phyloP scores from a whole-genome alignment of 2,797 vertebrate genomes.

The Carduelis carduelis region DNA sequence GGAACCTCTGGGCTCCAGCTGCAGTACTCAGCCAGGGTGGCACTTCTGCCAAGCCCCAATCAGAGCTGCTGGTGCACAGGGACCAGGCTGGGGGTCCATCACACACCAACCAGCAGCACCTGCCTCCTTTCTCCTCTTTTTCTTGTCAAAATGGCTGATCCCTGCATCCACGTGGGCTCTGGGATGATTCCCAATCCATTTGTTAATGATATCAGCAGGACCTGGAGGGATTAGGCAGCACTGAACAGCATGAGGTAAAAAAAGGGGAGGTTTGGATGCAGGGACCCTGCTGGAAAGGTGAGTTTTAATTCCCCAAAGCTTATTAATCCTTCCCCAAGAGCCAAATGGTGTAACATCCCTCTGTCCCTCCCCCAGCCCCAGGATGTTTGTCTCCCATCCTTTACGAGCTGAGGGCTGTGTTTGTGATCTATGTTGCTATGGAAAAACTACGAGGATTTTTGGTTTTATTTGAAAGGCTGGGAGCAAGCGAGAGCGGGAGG shows the following conservation, averaged over 20 bases:
- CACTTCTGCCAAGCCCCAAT: not conserved
- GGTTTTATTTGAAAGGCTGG: not conserved
- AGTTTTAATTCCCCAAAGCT: not conserved
- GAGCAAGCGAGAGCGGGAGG: not conserved
- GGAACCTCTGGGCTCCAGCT: not conserved
- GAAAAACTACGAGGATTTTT: slow-evolving; percentile 15
- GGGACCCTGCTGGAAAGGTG: not conserved
- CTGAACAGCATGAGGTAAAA: not conserved
- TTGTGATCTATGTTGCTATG: slow-evolving; percentile 69
- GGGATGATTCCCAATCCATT: not conserved
- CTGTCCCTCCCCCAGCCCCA: not conserved
- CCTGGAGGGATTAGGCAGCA: not conserved
- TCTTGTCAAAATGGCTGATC: not conserved
- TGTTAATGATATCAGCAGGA: not conserved
- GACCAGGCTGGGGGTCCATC: not conserved
- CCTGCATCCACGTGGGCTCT: not conserved
- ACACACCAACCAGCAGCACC: not conserved
- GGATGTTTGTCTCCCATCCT: not conserved
- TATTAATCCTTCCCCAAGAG: not conserved
- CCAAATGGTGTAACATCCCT: not conserved
- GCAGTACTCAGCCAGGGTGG: not conserved
- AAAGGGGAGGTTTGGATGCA: not conserved
- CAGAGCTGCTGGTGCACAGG: not conserved
- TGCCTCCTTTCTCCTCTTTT: not conserved
- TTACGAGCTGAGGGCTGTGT: not conserved